These are phyloP conservation scores for Macaria notata DNA, from an alignment of 2,888 invertebrate genomes.

Conservation along the genomic window DNA sequence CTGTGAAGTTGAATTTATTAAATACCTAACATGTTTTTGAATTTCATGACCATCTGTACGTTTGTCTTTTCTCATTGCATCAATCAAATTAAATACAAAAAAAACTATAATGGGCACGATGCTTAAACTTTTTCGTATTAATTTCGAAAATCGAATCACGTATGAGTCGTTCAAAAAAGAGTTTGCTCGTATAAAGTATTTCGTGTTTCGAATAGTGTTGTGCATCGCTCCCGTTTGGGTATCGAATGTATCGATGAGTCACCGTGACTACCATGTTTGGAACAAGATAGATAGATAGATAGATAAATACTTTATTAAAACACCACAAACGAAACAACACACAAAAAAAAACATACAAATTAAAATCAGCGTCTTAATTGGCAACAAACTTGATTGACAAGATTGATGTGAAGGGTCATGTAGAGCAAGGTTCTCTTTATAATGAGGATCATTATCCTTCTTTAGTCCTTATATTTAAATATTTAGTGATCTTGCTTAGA, in stretches of 20 bases:
- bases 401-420: conserved; percentile 24
- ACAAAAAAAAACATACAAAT: no score
- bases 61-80: no score
- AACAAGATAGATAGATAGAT: conserved; percentile 21
- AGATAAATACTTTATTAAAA: no score
- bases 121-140: no score
- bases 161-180: conserved; percentile 9
- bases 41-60: no score
- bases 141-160: conserved; percentile 13
- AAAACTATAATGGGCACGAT: no score
- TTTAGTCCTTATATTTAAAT: conserved; percentile 2
- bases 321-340: no score
- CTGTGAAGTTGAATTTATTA: no score
- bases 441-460: conserved; percentile 12
- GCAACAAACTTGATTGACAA: no score
- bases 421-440: conserved; percentile 22
- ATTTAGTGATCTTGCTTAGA: neutral
- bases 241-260: conserved; percentile 30
- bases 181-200: neutral
- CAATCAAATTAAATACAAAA: no score
- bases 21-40: no score
- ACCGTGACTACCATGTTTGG: conserved; percentile 28
- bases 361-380: no score
- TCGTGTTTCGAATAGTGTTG: conserved; percentile 41
- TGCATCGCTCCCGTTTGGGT: conserved; percentile 27